phyloP scores from a whole-genome alignment of 2,888 invertebrate species.

The Acronicta alni region DNA sequence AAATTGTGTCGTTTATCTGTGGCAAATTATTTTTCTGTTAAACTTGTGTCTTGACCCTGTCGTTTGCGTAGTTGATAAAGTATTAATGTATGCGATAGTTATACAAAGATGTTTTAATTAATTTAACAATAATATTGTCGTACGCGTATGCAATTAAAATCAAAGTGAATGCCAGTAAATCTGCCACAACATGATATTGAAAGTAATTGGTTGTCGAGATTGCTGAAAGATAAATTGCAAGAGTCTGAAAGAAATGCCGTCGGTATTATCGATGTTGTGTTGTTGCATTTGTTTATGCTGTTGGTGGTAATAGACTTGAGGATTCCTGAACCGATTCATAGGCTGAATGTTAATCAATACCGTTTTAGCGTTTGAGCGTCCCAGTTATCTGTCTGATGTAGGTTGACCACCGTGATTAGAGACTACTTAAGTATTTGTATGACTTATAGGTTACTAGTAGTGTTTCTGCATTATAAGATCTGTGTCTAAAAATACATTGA shows the following conservation, averaged over 20 bases:
- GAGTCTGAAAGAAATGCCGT: neutral
- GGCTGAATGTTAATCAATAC: no score
- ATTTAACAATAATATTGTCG: constrained; percentile 61
- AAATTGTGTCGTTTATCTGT: constrained; percentile 76
- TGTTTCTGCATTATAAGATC: no score
- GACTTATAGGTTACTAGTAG: no score
- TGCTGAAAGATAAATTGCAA: neutral
- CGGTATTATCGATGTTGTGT: no score
- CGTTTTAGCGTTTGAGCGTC: no score
- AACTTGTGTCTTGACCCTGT: constrained; percentile 75
- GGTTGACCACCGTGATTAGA: no score
- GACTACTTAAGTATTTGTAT: no score
- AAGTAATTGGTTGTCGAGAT: constrained; percentile 20
- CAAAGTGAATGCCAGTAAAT: constrained; percentile 37
- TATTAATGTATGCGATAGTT: constrained; percentile 50
- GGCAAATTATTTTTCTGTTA: constrained; percentile 87
- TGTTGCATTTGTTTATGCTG: no score
- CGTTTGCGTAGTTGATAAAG: constrained; percentile 70
- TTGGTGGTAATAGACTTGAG: no score
- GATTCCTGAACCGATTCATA: no score
- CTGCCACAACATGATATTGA: constrained; percentile 24
- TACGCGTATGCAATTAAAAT: constrained; percentile 43
- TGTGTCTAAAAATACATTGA: no score
- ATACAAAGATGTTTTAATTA: constrained; percentile 65
- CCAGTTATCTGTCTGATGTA: no score